Percentiles rank a stretch among this genome's conserved stretches.
phyloP scores from a whole-genome alignment of 2,888 invertebrate genomes.

The Apotomis capreana region DNA sequence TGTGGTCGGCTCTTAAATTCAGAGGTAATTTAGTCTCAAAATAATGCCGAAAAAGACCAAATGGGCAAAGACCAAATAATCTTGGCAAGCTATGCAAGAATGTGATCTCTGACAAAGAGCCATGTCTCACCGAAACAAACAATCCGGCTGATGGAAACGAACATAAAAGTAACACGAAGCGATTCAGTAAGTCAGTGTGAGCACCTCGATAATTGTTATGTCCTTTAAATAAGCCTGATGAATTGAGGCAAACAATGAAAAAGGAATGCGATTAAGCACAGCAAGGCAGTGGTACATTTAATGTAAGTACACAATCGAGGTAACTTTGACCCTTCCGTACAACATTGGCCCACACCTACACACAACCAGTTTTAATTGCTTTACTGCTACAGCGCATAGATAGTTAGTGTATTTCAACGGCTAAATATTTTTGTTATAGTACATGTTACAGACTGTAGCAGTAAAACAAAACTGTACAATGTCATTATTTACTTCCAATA shows the following conservation, averaged over 20 bases:
- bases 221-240: conserved; percentile 18
- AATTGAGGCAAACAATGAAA: conserved; percentile 7
- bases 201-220: conserved; percentile 22
- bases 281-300: neutral
- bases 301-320: no score
- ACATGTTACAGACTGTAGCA: no score
- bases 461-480: no score
- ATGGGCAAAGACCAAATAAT: conserved; percentile 10
- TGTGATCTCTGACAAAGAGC: conserved; percentile 19
- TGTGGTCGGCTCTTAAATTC: neutral
- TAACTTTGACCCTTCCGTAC: no score
- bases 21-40: neutral
- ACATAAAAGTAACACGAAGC: conserved; percentile 15
- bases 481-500: no score
- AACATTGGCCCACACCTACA: no score
- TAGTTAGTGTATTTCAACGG: no score
- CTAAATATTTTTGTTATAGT: no score
- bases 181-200: conserved; percentile 15
- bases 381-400: no score
- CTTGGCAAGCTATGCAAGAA: conserved; percentile 9
- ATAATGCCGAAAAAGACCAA: neutral
- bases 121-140: conserved; percentile 21
- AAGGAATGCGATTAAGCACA: neutral
- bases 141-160: conserved; percentile 14
- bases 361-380: no score